phyloP scores from a whole-genome alignment of 2,888 invertebrate genomes.

The Ophion ventricosus region DNA sequence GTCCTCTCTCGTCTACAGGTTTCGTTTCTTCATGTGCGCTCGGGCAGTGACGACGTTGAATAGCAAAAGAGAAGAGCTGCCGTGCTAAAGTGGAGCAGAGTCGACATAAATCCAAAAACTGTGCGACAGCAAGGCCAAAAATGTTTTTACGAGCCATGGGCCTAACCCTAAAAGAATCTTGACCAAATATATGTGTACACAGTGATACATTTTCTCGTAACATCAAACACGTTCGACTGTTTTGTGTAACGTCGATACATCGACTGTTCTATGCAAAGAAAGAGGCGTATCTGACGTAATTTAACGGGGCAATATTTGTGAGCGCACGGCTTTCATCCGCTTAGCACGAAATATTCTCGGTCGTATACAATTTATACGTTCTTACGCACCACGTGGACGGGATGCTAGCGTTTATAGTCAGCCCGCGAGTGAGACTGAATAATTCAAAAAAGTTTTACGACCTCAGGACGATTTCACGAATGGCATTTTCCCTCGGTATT shows the following conservation, averaged over 20 bases:
- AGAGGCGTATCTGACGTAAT: constrained; percentile 8
- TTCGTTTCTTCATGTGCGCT: background rate
- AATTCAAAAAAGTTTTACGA: constrained; percentile 60
- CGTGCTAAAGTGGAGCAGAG: constrained; percentile 2
- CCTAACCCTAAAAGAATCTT: constrained; percentile 44
- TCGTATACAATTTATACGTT: constrained; percentile 28
- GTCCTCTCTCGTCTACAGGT: background rate
- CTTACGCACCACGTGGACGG: background rate
- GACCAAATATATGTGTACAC: constrained; percentile 5
- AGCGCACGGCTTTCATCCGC: background rate
- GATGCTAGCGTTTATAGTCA: constrained; percentile 15
- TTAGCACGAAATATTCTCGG: background rate
- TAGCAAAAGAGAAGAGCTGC: constrained; percentile 22
- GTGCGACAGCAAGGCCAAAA: constrained; percentile 49
- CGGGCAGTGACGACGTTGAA: background rate
- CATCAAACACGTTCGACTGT: background rate
- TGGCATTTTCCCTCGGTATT: constrained; percentile 53
- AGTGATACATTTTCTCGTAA: background rate
- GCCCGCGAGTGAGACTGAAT: constrained; percentile 40
- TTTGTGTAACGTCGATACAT: background rate
- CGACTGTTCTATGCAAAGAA: constrained; percentile 1
- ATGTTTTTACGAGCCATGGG: constrained; percentile 62
- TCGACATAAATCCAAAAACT: constrained; percentile 41
- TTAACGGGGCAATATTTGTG: background rate
- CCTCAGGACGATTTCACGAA: constrained; percentile 56